Conservation (phyloP, 2,113 vertebrate genomes). For the Dolichallabes microphthalmus region DNA sequence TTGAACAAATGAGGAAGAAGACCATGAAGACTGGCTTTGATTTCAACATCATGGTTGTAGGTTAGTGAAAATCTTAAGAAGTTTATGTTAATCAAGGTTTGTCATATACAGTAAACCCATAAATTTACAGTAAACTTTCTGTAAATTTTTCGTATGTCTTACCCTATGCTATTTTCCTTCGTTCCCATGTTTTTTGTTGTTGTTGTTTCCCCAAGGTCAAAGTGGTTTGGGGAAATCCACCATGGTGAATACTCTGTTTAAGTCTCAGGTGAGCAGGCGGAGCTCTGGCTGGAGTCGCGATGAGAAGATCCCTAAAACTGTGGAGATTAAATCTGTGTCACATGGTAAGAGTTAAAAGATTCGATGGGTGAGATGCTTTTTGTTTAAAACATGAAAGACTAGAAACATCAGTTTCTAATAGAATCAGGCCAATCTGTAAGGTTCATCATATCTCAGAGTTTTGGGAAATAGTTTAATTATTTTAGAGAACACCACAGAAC, state of each 20-base stretch:
- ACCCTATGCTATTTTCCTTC: not conserved
- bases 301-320: constrained; percentile 93
- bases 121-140: not conserved
- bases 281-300: constrained; percentile 87
- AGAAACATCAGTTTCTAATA: not conserved
- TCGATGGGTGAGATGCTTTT: not conserved
- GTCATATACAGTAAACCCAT: not conserved
- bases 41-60: constrained; percentile 98
- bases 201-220: constrained; percentile 76
- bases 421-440: not conserved
- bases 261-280: constrained; percentile 95
- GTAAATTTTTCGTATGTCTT: not conserved
- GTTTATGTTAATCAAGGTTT: not conserved
- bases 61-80: constrained; percentile 66
- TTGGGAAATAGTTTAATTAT: not conserved
- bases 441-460: not conserved
- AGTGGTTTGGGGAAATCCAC: constrained; percentile 94
- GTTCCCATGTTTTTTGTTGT: not conserved
- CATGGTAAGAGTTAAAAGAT: constrained; percentile 78
- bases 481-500: not conserved
- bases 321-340: constrained; percentile 91
- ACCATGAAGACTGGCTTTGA: constrained; percentile 99
- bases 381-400: not conserved
- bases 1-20: constrained; percentile 98
- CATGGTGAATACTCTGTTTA: constrained; percentile 91